Evolutionary conservation across 2,888 invertebrate genomes (phyloP).

Genomic region (Philereme transversata): DNA sequence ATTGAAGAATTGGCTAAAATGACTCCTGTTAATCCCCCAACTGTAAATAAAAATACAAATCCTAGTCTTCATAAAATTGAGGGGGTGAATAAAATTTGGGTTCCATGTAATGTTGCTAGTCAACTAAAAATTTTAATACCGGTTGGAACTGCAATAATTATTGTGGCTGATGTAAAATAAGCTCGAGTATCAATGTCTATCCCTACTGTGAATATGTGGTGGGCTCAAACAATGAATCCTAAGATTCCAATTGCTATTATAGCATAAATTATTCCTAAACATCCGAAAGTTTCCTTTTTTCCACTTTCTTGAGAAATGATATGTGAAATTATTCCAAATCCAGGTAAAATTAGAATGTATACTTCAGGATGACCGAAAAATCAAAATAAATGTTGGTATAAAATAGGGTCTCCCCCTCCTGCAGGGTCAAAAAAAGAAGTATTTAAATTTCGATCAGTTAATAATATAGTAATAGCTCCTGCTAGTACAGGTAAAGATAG

Average conservation of each 20-base stretch:
- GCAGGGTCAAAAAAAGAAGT: slow-evolving; percentile 92
- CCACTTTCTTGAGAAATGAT: slow-evolving; percentile 89
- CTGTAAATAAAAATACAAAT: slow-evolving; percentile 90
- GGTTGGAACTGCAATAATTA: slow-evolving; percentile 94
- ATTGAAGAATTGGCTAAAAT: slow-evolving; percentile 89
- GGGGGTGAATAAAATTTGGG: slow-evolving; percentile 84
- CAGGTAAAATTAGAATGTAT: slow-evolving; percentile 93
- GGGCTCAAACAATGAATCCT: slow-evolving; percentile 93
- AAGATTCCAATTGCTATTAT: slow-evolving; percentile 91
- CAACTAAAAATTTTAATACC: slow-evolving; percentile 93
- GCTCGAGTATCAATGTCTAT: slow-evolving; percentile 93
- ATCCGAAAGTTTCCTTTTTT: slow-evolving; percentile 90
- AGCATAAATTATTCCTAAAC: slow-evolving; percentile 92
- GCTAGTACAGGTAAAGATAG: slow-evolving; percentile 90
- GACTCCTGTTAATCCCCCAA: slow-evolving; percentile 88
- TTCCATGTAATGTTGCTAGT: slow-evolving; percentile 87
- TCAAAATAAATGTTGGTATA: slow-evolving; percentile 94
- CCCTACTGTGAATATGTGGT: slow-evolving; percentile 93
- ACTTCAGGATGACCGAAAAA: slow-evolving; percentile 95
- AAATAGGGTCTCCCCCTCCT: slow-evolving; percentile 91
- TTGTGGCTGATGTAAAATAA: slow-evolving; percentile 92
- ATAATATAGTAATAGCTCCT: slow-evolving; percentile 90
- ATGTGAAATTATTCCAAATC: slow-evolving; percentile 92
- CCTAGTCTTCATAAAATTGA: slow-evolving; percentile 87
- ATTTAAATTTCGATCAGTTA: slow-evolving; percentile 92